Evolutionary conservation across 2,113 vertebrate genomes (phyloP), one percentile per base, ranked within the genome.

Genomic region (Rhabdomys dilectus): DNA sequence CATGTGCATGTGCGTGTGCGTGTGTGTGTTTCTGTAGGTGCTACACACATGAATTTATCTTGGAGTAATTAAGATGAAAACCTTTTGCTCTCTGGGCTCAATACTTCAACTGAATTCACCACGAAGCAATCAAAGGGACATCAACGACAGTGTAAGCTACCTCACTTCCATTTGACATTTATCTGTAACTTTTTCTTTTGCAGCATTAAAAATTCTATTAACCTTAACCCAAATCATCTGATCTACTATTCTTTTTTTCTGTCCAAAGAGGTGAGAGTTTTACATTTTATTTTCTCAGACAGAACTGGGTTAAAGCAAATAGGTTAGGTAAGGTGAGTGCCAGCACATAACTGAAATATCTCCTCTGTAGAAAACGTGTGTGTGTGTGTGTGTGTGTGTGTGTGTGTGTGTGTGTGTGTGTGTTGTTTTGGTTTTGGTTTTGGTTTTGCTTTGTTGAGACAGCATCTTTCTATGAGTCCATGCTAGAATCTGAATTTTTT

Each of bases 161-260:
- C 26, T 96, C 56, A 17, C 19, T 3, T 85, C 72, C 42, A n/a
- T 66, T 85, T 91, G 31, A 90, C 26, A 84, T 95, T 90, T 88
- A 24, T 76, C 68, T 94, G 53, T 95, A 88, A 70, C 4, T 17
- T 84, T 93, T 88, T 45, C 21, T n/a, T 93, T 88, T 86, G 81
- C 17, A 73, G 60, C 42, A 77, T 62, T 77, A 86, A 92, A 97
- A 78, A 48, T 42, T 42, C 36, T 62, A n/a, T 89, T 77, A 56
- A 56, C 51, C n/a, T 90, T 64, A 62, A 64, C 39, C 8, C 31
- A 42, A 7, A 31, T 16, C 26, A 48, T 73, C 75, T 31, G 6
- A 31, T 70, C 48, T 24, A 16, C 21, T 75, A 2, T 48, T 19
- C 24, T 80, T 68, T 21, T 42, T 90, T 92, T 85, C 39, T 89